These are phyloP conservation scores for Apantesis nais DNA, from an alignment of 2,888 invertebrate genomes.

Conservation along the genomic window DNA sequence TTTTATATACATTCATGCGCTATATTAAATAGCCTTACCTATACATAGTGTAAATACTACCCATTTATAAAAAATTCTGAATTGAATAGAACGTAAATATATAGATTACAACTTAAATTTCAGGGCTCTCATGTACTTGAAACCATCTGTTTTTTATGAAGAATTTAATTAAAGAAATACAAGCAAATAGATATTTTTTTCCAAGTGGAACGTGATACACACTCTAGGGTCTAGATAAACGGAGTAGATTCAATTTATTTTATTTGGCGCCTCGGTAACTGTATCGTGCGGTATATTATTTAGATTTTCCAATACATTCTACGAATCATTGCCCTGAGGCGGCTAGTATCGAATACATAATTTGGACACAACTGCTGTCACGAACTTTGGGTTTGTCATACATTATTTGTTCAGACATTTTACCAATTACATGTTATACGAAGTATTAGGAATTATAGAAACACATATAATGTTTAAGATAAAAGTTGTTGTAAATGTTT, in stretches of 20 bases:
- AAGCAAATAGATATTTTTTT: conserved; percentile 29
- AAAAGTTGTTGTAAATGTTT: too few species aligned
- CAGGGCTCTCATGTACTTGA: neutral
- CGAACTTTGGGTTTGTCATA: conserved; percentile 7
- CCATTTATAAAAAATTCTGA: too few species aligned
- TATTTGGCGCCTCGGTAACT: conserved; percentile 39
- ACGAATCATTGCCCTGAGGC: conserved; percentile 35
- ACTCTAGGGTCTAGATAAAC: conserved; percentile 31
- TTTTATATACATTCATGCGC: too few species aligned
- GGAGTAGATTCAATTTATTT: conserved; percentile 45
- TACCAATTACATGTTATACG: neutral
- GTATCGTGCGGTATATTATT: conserved; percentile 40
- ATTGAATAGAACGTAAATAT: too few species aligned
- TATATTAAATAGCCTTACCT: too few species aligned
- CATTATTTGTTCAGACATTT: conserved; percentile 1
- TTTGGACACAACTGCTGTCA: conserved; percentile 16
- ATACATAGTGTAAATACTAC: too few species aligned
- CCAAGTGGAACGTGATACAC: conserved; percentile 34
- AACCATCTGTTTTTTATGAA: conserved; percentile 17
- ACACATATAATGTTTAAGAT: neutral
- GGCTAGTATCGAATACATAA: conserved; percentile 18
- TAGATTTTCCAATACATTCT: conserved; percentile 36
- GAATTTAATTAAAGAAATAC: conserved; percentile 43
- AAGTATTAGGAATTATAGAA: neutral
- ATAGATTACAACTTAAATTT: neutral